Evolutionary conservation across 1,140 invertebrate species (phyloP), one percentile per base, ranked within the genome.

Genomic region (Drosophila bocqueti): DNA sequence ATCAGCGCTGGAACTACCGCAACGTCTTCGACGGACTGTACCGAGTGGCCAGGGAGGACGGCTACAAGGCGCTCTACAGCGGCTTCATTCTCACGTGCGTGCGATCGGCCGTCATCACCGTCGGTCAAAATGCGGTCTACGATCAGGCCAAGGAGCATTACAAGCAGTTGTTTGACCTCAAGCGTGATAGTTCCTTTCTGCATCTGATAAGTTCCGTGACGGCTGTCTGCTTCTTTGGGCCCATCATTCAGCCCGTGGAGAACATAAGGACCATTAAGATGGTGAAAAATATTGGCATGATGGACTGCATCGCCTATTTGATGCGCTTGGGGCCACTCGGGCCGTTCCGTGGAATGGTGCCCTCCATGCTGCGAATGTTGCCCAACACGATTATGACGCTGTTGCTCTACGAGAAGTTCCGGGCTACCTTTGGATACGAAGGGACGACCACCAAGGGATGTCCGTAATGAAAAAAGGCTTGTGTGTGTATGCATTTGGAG

Each of bases 61-160:
- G 84, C 9, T 54, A 45, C 3, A 47, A 2, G 7, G 50, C 50
- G 8, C 62, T 87, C 6, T 87, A 87, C 26, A 65, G 40, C 3
- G 73, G 84, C n/a, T 55, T 68, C 1, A 0, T 38, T 0, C 50
- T 57, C 3, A 63, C 83, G 0, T 54, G 49, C 0, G 7, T 50
- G 0, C 52, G 77, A 9, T 61, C 69, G 7, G 63, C 55, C 1
- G 6, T 78, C 2, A 4, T 50, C 13, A 75, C 66, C 2, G 54
- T 86, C 18, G 73, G 83, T 13, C 84, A 87, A 24, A 81, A 73
- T 69, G 84, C 77, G 0, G 26, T 74, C 9, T 87, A 87, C 18
- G 84, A 87, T 75, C 80, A 89, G 76, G 54, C 64, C 16, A 87
- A 87, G 38, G 34, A 46, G 15, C 4, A 42, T 1, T 83, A 69